Evolutionary conservation across 2,113 vertebrate genomes (phyloP), one percentile per base, ranked within the genome.

Genomic region (Ictalurus punctatus): DNA sequence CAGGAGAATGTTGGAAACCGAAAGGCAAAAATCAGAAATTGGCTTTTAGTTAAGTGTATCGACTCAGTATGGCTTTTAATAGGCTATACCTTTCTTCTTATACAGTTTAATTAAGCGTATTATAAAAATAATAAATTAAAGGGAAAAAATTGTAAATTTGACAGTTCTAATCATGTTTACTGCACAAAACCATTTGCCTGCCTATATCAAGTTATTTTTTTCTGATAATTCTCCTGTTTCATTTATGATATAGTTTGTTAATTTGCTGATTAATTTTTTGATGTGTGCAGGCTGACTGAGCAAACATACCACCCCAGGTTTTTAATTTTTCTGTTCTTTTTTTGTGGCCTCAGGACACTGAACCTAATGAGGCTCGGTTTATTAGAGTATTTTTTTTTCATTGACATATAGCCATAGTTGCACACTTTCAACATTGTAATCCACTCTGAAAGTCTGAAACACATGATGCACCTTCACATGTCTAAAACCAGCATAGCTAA

Each of bases 11-110:
- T 65, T 85, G 76, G 58, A 87, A 84, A 85, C 52, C 1, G 21
- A 84, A 79, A 81, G n/a, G 67, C 52, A 59, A 73, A 85, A 76
- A 83, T 54, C n/a, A 73, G 58, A 63, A 37, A 58, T 59, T 86
- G 69, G n/a, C 56, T 86, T 44, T 76, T 76, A 17, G 19, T 67
- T 58, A 78, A 14, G 54, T 81, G 52, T 34, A 58, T 58, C 27
- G 14, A n/a, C 44, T 81, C n/a, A 44, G 7, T 25, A 82, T 76
- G 25, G 27, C 19, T 44, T 74, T 58, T 40, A 79, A 84, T 87
- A 52, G 6, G 27, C 17, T 83, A 63, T 83, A 59, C 19, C 30
- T 59, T 82, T 34, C 34, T 61, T 25, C 2, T 23, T 83, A 25
- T 61, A 40, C 12, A 25, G 9, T 12, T 23, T 40, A 19, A 82